These are phyloP conservation scores for Ericerus pela DNA, from an alignment of 1,140 invertebrate genomes.

Conservation along the genomic window DNA sequence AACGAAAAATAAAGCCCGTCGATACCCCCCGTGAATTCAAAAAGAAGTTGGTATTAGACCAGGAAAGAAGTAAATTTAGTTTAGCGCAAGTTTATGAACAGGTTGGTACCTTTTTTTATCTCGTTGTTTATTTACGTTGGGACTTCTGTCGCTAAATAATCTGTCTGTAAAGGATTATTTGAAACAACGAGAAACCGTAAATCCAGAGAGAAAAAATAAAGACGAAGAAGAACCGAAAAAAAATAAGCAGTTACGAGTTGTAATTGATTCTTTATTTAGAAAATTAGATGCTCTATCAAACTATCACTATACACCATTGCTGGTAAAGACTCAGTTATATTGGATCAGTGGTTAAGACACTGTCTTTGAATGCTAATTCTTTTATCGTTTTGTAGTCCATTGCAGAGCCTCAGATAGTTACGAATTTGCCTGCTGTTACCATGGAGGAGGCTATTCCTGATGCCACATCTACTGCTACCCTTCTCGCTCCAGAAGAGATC, in stretches of 20 bases:
- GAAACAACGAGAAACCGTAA: slow-evolving; percentile 54
- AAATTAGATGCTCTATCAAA: slow-evolving; percentile 87
- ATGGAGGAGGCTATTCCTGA: slow-evolving; percentile 95
- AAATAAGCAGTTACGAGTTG: slow-evolving; percentile 57
- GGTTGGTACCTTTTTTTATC: slow-evolving; percentile 22
- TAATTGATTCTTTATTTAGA: slow-evolving; percentile 63
- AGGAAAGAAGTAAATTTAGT: slow-evolving; percentile 90
- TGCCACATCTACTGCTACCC: slow-evolving; percentile 60
- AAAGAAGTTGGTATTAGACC: slow-evolving; percentile 76
- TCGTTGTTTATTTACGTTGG: no score
- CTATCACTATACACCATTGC: slow-evolving; percentile 85
- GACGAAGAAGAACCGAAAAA: slow-evolving; percentile 52
- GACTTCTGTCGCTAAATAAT: no score
- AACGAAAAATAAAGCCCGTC: slow-evolving; percentile 71
- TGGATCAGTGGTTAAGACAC: background rate
- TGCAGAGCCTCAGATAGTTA: slow-evolving; percentile 80
- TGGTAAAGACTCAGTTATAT: slow-evolving; percentile 33
- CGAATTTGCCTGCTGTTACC: slow-evolving; percentile 74
- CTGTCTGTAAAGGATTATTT: slow-evolving; percentile 53
- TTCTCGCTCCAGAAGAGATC: slow-evolving; percentile 90
- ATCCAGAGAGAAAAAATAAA: slow-evolving; percentile 38
- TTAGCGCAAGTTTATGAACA: slow-evolving; percentile 91
- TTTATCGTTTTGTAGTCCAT: slow-evolving; percentile 40
- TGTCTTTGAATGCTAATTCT: background rate
- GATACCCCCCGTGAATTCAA: slow-evolving; percentile 75